Percentiles rank a stretch among this genome's conserved stretches.
Evolutionary conservation across 2,113 vertebrate species (phyloP).

Genomic region (Varanus komodoensis): DNA sequence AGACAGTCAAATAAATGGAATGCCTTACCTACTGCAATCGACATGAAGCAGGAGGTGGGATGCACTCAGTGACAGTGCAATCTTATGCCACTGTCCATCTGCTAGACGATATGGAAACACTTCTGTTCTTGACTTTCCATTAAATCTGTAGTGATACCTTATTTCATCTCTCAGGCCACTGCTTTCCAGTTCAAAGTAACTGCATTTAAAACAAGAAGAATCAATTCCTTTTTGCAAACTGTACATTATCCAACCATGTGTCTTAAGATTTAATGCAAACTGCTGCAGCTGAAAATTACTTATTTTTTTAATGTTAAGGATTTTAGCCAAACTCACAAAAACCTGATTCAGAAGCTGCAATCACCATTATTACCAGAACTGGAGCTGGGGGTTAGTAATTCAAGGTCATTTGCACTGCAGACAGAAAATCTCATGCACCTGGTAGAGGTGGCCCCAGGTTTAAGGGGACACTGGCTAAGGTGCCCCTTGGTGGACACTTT

Average conservation of each 20-base stretch:
- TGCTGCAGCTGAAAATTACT: constrained; percentile 32
- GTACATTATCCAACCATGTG: not conserved
- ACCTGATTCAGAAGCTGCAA: not conserved
- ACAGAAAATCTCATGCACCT: not conserved
- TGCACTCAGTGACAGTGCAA: constrained; percentile 89
- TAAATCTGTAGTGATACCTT: constrained; percentile 89
- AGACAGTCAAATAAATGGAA: not conserved
- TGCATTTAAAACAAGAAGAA: constrained; percentile 68
- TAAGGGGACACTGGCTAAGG: not conserved
- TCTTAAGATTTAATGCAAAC: not conserved
- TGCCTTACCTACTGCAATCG: constrained; percentile 92
- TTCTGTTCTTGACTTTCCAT: constrained; percentile 88
- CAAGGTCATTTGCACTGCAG: not conserved
- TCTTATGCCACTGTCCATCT: constrained; percentile 92
- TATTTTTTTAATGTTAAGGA: not conserved
- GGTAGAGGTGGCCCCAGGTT: not conserved
- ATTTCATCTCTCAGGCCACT: constrained; percentile 92
- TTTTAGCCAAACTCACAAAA: not conserved
- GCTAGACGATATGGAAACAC: constrained; percentile 93
- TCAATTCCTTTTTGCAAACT: constrained; percentile 8
- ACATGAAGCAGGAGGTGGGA: constrained; percentile 90
- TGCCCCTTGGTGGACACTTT: not conserved
- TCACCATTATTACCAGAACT: not conserved
- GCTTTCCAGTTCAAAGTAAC: constrained; percentile 97
- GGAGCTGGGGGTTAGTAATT: not conserved